Evolutionary conservation across 2,113 vertebrate species (phyloP).

Genomic region (Pipra filicauda): DNA sequence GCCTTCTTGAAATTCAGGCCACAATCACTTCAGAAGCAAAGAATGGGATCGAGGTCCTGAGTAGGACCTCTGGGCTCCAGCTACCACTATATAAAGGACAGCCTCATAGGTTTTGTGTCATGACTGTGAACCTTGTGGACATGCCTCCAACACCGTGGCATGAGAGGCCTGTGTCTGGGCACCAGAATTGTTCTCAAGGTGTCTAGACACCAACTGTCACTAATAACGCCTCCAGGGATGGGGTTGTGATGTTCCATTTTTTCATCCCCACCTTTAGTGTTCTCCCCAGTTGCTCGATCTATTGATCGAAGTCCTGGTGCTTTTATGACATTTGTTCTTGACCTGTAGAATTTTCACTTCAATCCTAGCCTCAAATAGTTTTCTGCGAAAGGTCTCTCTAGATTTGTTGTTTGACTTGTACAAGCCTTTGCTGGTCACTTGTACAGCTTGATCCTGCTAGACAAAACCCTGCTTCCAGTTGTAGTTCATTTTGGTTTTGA

Average conservation of each 20-base stretch:
- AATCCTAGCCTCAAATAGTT: neutral
- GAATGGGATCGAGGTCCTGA: neutral
- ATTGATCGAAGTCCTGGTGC: neutral
- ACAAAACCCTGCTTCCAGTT: neutral
- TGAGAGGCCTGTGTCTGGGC: neutral
- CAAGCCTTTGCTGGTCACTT: neutral
- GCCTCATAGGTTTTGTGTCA: neutral
- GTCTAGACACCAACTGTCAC: neutral
- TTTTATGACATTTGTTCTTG: neutral
- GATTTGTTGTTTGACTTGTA: neutral
- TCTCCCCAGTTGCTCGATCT: neutral
- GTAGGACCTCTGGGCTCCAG: neutral
- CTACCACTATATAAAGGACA: neutral
- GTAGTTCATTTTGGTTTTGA: neutral
- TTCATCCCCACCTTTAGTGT: neutral
- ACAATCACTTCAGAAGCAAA: neutral
- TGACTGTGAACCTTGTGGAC: neutral
- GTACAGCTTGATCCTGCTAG: neutral
- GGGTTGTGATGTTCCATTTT: neutral
- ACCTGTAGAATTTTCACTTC: neutral
- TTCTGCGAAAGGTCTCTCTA: neutral
- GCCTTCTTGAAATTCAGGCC: neutral
- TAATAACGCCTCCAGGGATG: neutral
- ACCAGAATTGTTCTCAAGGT: neutral
- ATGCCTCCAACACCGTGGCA: neutral